These are phyloP conservation scores for Macrophya annulata DNA, from an alignment of 2,888 invertebrate species.

Conservation along the genomic window DNA sequence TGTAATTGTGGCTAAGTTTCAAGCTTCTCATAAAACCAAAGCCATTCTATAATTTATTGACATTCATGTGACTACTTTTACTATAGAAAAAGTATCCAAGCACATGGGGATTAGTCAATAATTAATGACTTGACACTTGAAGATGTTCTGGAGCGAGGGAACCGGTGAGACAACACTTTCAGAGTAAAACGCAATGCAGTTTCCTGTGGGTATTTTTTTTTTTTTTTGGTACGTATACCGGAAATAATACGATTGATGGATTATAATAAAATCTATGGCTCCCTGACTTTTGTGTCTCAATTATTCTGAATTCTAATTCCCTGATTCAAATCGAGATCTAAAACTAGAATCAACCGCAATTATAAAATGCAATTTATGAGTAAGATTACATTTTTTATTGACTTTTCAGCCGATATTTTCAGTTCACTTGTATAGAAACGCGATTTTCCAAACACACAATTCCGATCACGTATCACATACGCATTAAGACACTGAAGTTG, in stretches of 20 bases:
- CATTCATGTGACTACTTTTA: not conserved
- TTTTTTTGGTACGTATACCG: not conserved
- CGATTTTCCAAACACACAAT: not conserved
- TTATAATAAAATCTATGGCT: too few species aligned
- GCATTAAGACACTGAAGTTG: not conserved
- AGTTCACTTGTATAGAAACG: not conserved
- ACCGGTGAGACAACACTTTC: not conserved
- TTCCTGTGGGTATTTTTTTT: not conserved
- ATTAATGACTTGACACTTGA: not conserved
- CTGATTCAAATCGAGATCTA: not conserved
- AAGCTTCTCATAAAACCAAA: not conserved
- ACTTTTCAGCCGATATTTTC: slow-evolving; percentile 7
- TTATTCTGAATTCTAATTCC: not conserved
- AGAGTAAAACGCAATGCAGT: not conserved
- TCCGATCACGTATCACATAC: not conserved
- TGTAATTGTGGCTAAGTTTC: not conserved
- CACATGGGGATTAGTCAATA: not conserved
- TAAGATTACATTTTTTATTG: not conserved
- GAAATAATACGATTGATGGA: not conserved
- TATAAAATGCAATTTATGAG: not conserved
- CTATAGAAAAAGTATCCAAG: not conserved
- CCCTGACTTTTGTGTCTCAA: too few species aligned
- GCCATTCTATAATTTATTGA: not conserved
- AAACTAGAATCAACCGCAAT: not conserved
- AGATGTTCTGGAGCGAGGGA: not conserved